A percentile compares a stretch with the other conserved stretches of the same genome.
Conservation (phyloP, 35 echinoderm and acorn worm species). For the Ophioderma brevispina region DNA sequence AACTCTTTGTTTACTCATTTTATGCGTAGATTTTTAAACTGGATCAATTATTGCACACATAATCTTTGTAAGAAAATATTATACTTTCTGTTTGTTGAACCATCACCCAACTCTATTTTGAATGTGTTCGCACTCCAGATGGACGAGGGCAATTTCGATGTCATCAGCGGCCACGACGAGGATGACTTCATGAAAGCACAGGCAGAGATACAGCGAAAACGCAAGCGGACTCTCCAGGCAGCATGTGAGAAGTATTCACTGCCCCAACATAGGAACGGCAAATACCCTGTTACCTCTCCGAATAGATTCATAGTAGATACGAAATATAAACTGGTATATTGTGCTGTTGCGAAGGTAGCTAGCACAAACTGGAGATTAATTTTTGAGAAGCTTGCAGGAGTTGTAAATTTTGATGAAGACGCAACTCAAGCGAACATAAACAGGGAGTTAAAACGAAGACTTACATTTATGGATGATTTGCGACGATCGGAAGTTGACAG, state of each 20-base stretch:
- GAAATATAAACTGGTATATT: constrained; percentile 82
- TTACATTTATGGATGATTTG: constrained; percentile 47
- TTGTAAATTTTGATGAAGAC: constrained; percentile 9
- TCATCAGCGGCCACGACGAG: background rate
- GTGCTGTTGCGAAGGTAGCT: constrained; percentile 71
- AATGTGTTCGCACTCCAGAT: too few relatives aligned
- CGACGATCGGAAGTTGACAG: constrained; percentile 7
- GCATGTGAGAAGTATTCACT: too few relatives aligned
- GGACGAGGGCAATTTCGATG: too few relatives aligned
- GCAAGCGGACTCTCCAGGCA: constrained; percentile 18
- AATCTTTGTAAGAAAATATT: too few relatives aligned
- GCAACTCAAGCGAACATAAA: constrained; percentile 70
- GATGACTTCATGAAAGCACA: constrained; percentile 63
- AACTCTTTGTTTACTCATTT: too few relatives aligned
- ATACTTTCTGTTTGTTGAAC: too few relatives aligned
- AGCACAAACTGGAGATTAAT: constrained; percentile 91
- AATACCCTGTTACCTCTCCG: constrained; percentile 39
- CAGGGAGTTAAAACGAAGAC: constrained; percentile 24
- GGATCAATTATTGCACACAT: too few relatives aligned
- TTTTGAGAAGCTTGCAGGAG: constrained; percentile 56
- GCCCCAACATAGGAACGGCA: constrained; percentile 23
- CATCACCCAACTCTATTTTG: too few relatives aligned
- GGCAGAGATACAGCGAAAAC: constrained; percentile 26
- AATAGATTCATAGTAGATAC: constrained; percentile 73
- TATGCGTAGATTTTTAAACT: too few relatives aligned